phyloP scores from a whole-genome alignment of 1,140 invertebrate genomes.

The Leptopilina boulardi region DNA sequence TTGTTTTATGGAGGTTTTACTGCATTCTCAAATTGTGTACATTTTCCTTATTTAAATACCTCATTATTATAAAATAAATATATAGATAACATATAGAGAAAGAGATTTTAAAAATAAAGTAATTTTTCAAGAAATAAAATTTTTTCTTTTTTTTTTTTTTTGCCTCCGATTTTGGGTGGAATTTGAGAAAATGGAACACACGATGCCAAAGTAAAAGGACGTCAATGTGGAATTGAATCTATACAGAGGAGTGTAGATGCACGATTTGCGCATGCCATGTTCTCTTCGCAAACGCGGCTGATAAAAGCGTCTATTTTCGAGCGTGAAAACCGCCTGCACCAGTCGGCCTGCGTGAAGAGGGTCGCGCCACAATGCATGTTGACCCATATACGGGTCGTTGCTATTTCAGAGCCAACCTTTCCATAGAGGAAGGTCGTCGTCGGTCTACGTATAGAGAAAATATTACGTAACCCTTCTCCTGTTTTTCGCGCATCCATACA shows the following conservation, averaged over 20 bases:
- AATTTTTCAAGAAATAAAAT: neutral
- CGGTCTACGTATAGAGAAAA: constrained; percentile 36
- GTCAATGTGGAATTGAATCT: constrained; percentile 52
- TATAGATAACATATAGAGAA: too few relatives aligned
- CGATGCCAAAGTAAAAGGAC: constrained; percentile 55
- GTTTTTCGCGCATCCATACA: constrained; percentile 17
- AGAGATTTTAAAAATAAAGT: constrained; percentile 32
- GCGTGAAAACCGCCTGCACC: constrained; percentile 46
- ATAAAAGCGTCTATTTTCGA: constrained; percentile 49
- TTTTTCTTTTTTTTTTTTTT: constrained; percentile 40
- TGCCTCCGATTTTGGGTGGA: constrained; percentile 30
- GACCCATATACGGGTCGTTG: constrained; percentile 77
- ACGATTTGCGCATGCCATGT: constrained; percentile 51
- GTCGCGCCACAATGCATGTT: constrained; percentile 75
- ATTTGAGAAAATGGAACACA: constrained; percentile 59
- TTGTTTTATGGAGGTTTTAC: too few relatives aligned
- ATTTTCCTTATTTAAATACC: too few relatives aligned
- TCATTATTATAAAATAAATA: too few relatives aligned
- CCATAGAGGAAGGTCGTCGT: constrained; percentile 75
- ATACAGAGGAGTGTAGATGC: constrained; percentile 46
- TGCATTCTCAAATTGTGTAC: too few relatives aligned
- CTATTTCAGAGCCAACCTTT: constrained; percentile 77
- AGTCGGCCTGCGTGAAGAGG: constrained; percentile 66
- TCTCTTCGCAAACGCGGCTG: constrained; percentile 39
- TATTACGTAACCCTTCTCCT: constrained; percentile 24